A percentile compares a stretch with the other conserved stretches of the same genome.
Conservation (phyloP, 2,113 vertebrate genomes). For the Bubo blakistoni region DNA sequence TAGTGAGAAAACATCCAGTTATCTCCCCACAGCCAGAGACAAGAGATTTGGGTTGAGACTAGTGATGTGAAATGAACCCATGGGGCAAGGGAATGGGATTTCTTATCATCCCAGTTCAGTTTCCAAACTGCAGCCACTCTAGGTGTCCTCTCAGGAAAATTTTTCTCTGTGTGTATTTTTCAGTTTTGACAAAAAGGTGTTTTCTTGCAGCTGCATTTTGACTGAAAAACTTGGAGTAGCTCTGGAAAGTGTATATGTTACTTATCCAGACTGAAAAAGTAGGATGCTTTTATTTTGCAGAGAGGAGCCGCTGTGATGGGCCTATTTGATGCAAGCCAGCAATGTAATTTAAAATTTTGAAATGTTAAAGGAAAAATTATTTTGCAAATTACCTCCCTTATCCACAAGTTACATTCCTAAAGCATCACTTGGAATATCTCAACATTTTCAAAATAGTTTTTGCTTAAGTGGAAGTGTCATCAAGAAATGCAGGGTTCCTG, state of each 20-base stretch:
- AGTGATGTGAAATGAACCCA: background rate
- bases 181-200: background rate
- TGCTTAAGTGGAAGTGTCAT: background rate
- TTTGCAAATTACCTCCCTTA: background rate
- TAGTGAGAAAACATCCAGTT: background rate
- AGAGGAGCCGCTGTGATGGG: background rate
- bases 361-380: background rate
- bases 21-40: background rate
- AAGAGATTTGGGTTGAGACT: background rate
- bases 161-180: background rate
- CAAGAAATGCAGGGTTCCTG: background rate
- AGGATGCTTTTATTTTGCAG: background rate
- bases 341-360: background rate
- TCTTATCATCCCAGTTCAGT: background rate
- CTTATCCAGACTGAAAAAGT: background rate
- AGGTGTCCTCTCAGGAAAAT: background rate
- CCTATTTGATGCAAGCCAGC: background rate
- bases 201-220: background rate
- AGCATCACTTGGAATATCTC: background rate
- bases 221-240: background rate
- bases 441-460: background rate
- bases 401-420: background rate
- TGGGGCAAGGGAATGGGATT: background rate
- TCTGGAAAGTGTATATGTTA: background rate
- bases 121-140: background rate